phyloP scores from a whole-genome alignment of 2,113 vertebrate genomes.

The Erpornis zantholeuca region DNA sequence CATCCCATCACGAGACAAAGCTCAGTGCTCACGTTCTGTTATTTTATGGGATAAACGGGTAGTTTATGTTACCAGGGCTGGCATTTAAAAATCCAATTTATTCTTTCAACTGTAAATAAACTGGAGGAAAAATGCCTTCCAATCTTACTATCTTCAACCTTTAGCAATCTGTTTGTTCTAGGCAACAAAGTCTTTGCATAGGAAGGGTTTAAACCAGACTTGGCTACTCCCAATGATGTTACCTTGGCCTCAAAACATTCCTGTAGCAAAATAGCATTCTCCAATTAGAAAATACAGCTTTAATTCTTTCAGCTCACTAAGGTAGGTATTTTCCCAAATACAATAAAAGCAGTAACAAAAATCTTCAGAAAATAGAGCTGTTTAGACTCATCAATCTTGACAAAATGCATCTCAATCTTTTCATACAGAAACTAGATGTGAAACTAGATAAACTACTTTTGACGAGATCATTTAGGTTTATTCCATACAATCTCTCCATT shows the following conservation, averaged over 20 bases:
- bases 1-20: neutral
- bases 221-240: neutral
- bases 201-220: neutral
- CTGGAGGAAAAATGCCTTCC: neutral
- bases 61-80: neutral
- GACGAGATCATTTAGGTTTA: neutral
- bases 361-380: neutral
- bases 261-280: neutral
- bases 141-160: neutral
- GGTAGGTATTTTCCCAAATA: neutral
- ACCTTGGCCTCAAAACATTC: neutral
- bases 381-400: neutral
- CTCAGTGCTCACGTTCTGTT: neutral
- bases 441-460: neutral
- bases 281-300: neutral
- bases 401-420: neutral
- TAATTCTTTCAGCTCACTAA: neutral
- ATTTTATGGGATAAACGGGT: neutral
- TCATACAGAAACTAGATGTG: neutral
- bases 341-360: neutral
- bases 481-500: neutral
- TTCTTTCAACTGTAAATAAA: slow-evolving; percentile 1
- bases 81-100: neutral
- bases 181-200: neutral
- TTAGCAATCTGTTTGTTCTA: neutral